Percentiles rank a stretch among this genome's conserved stretches.
These are phyloP conservation scores for Ptiloglossa arizonensis DNA, from an alignment of 1,140 invertebrate species.

Conservation along the genomic window DNA sequence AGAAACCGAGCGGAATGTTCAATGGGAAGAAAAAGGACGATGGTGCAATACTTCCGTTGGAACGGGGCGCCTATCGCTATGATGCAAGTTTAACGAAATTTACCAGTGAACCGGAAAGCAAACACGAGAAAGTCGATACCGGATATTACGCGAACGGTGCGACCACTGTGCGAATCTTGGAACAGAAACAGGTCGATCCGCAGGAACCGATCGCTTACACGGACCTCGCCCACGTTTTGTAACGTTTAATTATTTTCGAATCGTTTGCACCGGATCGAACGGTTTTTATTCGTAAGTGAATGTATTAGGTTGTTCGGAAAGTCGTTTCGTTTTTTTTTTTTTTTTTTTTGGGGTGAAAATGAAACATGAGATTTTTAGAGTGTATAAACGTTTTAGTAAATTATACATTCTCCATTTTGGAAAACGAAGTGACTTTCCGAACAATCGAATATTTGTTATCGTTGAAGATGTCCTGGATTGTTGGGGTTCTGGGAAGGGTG, in stretches of 20 bases:
- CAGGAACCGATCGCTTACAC: conserved; percentile 56
- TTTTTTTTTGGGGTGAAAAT: too few relatives aligned
- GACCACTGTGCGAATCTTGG: conserved; percentile 56
- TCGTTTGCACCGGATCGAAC: neutral
- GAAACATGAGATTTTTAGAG: too few relatives aligned
- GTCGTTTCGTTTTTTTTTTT: too few relatives aligned
- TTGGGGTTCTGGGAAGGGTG: too few relatives aligned
- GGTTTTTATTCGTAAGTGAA: neutral
- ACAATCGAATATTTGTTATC: neutral
- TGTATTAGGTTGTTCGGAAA: too few relatives aligned
- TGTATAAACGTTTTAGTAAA: too few relatives aligned
- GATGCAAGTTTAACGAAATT: conserved; percentile 61
- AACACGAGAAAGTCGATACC: conserved; percentile 58
- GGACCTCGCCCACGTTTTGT: conserved; percentile 56
- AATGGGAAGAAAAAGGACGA: conserved; percentile 29
- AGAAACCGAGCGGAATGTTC: neutral
- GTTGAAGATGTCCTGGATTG: neutral
- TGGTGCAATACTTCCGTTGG: too few relatives aligned
- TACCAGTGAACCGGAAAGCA: conserved; percentile 56
- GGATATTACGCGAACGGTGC: conserved; percentile 64
- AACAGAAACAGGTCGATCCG: conserved; percentile 57
- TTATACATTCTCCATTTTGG: too few relatives aligned
- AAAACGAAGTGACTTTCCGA: too few relatives aligned
- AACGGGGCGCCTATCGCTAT: conserved; percentile 47
- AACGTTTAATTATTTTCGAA: neutral